Evolutionary conservation across 2,888 invertebrate species (phyloP), one percentile per base, ranked within the genome.

Genomic region (Dryocosmus kuriphilus): DNA sequence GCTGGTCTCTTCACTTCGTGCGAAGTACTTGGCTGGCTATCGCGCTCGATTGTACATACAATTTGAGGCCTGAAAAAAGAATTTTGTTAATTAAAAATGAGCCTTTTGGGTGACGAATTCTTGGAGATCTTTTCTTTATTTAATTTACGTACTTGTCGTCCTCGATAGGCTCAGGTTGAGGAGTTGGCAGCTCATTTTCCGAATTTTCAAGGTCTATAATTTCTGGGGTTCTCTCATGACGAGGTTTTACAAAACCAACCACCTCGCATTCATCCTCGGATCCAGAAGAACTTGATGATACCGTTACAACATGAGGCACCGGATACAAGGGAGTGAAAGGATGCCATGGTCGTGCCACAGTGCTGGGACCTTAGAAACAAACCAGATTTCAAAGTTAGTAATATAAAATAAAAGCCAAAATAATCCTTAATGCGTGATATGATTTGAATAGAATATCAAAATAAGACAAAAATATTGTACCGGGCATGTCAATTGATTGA

Each of bases 231-330:
- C 95, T 92, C 83, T 94, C 94, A 82, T 93, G 93, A 79, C 94
- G 94, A 55, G 95, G 95, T 87, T 95, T 95, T 41, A 95, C 94
- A 86, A 94, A 94, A 2, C 94, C 94, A 14, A 95, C 93, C 75
- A 95, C 93, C 88, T 94, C 93, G 35, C 94, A 94, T 81, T 94
- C 94, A 35, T 93, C 93, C 16, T 92, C 92, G 77, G 93, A 93
- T 83, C 92, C 92, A 1, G 92, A 87, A 7, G 87, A 87, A 55
- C 84, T 86, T 0, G 89, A 89, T 1, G 88, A 89, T 81, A 90
- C 86, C 7, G 88, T 89, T 2, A 89, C 82, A 63, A 89, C 82
- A 71, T 86, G 86, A 16, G 90, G 88, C 65, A 78, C 75, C 63
- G 73, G 74, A 73, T 16, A 77, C 80, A 74, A 78, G n/a, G 86